Evolutionary conservation across 2,797 vertebrate species (phyloP), one percentile per base, ranked within the genome.

Genomic region (Urocyon cinereoargenteus): DNA sequence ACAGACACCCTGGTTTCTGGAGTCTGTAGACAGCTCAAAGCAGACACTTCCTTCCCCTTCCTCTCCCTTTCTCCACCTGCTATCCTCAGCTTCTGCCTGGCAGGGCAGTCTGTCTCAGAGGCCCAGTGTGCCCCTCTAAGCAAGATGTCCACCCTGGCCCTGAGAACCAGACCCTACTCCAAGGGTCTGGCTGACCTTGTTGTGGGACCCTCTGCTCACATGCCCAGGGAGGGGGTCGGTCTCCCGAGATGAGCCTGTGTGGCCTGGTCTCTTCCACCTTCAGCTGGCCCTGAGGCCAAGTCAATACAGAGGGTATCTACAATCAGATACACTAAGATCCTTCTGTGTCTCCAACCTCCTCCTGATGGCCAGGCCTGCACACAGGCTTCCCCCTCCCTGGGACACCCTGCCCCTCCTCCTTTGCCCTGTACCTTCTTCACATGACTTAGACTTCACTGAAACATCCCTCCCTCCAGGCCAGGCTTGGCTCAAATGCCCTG

Each of bases 1-100:
- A 66, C 1, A 4, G 36, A 36, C 8, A 11, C 11, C 9, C 0
- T 2, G 1, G 2, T 34, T n/a, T 15, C 55, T 55, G 61, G 66
- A 34, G 59, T n/a, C 26, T n/a, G 7, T 26, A 34, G 6, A 31
- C 2, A 59, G 19, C 36, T 83, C 66, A 14, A 19, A 70, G 24
- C 68, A 77, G 70, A 21, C 0, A 59, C 45, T 62, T 45, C 61
- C 77, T 92, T 36, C 62, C 53, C 62, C 31, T n/a, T 34, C 55
- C 24, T 53, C 28, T 49, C 22, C 15, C 40, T 6, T 18, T 6
- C 40, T 34, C 49, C 8, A 73, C 45, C 26, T 22, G 70, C 61
- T n/a, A 31, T 28, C 77, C 19, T 31, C 36, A 28, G 34, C 61
- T 83, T 68, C 16, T 89, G 24, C 34, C 59, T 2, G 8, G 73